Evolutionary conservation across 2,113 vertebrate species (phyloP).

Genomic region (Dissostichus mawsoni): DNA sequence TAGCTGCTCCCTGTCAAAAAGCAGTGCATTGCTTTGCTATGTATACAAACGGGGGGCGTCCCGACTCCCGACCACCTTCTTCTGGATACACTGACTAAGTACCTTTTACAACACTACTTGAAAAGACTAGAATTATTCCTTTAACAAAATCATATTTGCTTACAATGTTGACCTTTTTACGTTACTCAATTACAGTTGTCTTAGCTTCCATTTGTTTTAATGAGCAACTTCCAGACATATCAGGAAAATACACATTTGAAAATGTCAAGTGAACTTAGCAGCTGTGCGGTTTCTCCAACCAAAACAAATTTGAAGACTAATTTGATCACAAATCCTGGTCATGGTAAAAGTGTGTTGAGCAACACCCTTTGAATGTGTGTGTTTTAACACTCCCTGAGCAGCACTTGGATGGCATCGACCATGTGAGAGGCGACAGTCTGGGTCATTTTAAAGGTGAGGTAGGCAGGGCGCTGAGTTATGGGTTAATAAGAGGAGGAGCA

Average conservation of each 20-base stretch:
- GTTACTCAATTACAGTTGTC: neutral
- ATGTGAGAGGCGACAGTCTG: constrained; percentile 19
- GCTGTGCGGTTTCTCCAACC: neutral
- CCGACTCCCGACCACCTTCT: too few species aligned
- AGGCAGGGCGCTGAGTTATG: constrained; percentile 69
- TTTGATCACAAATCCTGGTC: constrained; percentile 49
- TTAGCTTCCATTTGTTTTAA: neutral
- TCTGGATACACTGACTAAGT: too few species aligned
- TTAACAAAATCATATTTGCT: neutral
- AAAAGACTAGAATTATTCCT: too few species aligned
- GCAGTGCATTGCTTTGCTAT: too few species aligned
- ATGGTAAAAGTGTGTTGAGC: neutral
- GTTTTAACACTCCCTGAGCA: constrained; percentile 42
- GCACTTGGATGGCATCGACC: constrained; percentile 60
- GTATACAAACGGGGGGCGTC: too few species aligned
- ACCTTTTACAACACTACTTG: too few species aligned
- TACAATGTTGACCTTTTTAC: too few species aligned
- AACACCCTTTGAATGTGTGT: neutral
- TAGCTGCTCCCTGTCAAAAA: too few species aligned
- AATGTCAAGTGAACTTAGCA: neutral
- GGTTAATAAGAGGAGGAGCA: constrained; percentile 71
- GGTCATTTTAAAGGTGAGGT: constrained; percentile 58
- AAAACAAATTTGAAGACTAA: constrained; percentile 4
- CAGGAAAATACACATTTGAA: too few species aligned
- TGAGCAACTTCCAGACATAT: neutral